Evolutionary conservation across 2,797 vertebrate species (phyloP).

Genomic region (Meda fulgida): DNA sequence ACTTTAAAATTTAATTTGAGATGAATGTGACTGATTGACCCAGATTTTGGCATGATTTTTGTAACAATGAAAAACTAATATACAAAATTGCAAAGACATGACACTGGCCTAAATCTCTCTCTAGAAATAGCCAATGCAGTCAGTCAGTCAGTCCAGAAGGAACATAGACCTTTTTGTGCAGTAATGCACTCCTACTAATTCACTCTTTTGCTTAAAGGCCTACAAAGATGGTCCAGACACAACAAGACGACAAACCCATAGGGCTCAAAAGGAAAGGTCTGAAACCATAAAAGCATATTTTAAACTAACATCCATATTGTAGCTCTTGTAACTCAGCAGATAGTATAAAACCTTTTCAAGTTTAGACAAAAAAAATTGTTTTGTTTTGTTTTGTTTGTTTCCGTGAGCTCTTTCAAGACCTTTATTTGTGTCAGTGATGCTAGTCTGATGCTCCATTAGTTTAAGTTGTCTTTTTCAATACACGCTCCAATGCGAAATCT

Average conservation of each 20-base stretch:
- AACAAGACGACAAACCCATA: slow-evolving; percentile 8
- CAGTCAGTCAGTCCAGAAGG: background rate
- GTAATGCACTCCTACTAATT: slow-evolving; percentile 41
- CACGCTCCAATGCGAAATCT: slow-evolving; percentile 38
- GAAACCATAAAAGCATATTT: slow-evolving; percentile 22
- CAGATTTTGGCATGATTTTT: background rate
- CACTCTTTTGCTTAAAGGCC: slow-evolving; percentile 41
- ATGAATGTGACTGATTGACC: background rate
- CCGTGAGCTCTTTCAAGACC: background rate
- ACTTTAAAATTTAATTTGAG: slow-evolving; percentile 4
- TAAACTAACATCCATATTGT: background rate
- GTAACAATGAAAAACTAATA: background rate
- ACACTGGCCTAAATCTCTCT: background rate
- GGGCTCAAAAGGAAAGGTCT: slow-evolving; percentile 1
- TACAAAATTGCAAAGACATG: background rate
- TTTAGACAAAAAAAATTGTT: background rate
- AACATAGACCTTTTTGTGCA: slow-evolving; percentile 14
- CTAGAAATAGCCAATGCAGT: background rate
- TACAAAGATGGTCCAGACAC: slow-evolving; percentile 9
- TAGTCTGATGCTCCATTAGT: slow-evolving; percentile 32
- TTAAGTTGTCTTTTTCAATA: slow-evolving; percentile 27
- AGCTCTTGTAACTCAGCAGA: background rate
- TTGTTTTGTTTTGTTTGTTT: background rate
- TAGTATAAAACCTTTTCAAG: background rate
- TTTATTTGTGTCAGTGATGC: slow-evolving; percentile 17